Base-by-base conservation (phyloP, 2,888 invertebrate genomes). In the Lordiphosa andalusiaca region DNA sequence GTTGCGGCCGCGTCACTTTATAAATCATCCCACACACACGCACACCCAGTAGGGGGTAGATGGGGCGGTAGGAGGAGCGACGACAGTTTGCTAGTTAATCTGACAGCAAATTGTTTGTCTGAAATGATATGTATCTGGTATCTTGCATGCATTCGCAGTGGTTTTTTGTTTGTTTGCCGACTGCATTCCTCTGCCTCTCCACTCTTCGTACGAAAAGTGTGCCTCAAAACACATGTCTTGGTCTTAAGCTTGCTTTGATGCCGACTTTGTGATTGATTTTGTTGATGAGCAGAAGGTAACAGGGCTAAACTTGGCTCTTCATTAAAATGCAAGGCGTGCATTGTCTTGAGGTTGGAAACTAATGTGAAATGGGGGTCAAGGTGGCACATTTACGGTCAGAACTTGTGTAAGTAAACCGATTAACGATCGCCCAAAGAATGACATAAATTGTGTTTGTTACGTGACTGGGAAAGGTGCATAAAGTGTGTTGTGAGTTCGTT, bases 71-170 rank as follows among this genome's bases (percentile, higher is more conserved):
- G 42, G 13, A 12, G 42, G 2, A 33, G 30, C 21, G 46, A 42
- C 53, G 62, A 62, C 64, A 67, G 73, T 65, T 67, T 67, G 64
- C 58, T 70, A 58, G 73, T 70, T 80, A 83, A 83, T 75, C 83
- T 76, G 83, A 76, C 76, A 80, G 81, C 58, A 59, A 72, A 73
- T 67, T 69, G 65, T 76, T 82, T 72, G 80, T 73, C 68, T 30
- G 9, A 10, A 30, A 30, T 30, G 30, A 30, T 58, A 44, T 37
- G 69, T 53, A 69, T 81, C 73, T 81, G 19, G 19, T 2, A 19
- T 19, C 56, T 53, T 61, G 66, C 47, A 49, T 74, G 82, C 80
- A 66, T 62, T 74, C 50, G 65, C 62, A 52, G 64, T 64, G 48
- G 35, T 39, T 66, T 52, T 63, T 57, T 49, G 16, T 51, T 25